phyloP scores from a whole-genome alignment of 2,888 invertebrate genomes.

The Scaptomyza polygonia region DNA sequence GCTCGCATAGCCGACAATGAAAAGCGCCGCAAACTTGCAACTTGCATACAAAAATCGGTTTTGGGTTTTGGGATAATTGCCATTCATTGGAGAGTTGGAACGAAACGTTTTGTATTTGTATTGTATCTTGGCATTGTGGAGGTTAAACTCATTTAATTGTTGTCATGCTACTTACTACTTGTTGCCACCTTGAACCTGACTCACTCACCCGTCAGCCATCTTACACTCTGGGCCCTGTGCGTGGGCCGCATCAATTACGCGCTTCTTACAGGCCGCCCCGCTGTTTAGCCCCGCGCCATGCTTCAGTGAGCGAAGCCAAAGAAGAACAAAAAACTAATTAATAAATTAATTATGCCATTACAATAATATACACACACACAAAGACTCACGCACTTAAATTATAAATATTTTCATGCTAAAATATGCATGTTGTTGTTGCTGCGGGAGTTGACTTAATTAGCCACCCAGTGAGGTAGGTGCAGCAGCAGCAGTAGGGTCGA shows the following conservation, averaged over 20 bases:
- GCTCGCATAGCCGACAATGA: conserved; percentile 74
- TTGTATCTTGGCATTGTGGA: conserved; percentile 10
- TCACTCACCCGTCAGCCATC: conserved; percentile 1
- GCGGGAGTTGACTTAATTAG: conserved; percentile 77
- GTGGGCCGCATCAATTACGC: conserved; percentile 74
- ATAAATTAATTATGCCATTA: conserved; percentile 81
- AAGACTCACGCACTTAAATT: conserved; percentile 73
- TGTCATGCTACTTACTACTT: conserved; percentile 56
- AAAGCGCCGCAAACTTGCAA: conserved; percentile 76
- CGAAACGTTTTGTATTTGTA: conserved; percentile 6
- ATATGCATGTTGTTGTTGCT: conserved; percentile 67
- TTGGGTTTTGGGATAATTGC: conserved; percentile 73
- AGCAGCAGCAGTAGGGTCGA: conserved; percentile 21
- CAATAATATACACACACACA: conserved; percentile 54
- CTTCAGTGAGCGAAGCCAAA: conserved; percentile 53
- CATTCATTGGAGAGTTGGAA: conserved; percentile 31
- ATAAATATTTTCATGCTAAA: conserved; percentile 77
- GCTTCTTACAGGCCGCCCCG: conserved; percentile 39
- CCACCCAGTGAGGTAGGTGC: conserved; percentile 59
- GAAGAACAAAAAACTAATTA: conserved; percentile 69
- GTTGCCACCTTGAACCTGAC: conserved; percentile 63
- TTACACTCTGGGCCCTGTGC: conserved; percentile 42
- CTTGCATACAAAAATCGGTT: conserved; percentile 79
- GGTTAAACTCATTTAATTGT: conserved; percentile 65
- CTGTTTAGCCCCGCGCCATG: conserved; percentile 61